Conservation (phyloP, 2,113 vertebrate genomes). For the Neolamprologus devosi region DNA sequence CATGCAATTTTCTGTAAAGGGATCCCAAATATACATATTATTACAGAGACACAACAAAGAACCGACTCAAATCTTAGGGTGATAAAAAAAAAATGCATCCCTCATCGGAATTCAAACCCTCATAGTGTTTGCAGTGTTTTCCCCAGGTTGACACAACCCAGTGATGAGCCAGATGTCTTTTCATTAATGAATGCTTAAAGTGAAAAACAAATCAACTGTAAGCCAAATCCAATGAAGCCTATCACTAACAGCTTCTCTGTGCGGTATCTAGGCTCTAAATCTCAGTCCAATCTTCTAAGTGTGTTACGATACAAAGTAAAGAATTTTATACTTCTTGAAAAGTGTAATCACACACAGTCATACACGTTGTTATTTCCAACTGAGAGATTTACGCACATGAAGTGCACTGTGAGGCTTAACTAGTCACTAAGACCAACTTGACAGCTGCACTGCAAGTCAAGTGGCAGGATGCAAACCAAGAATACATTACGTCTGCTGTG, state of each 20-base stretch:
- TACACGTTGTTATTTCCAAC: background rate
- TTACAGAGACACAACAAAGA: background rate
- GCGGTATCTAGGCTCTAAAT: conserved; percentile 1
- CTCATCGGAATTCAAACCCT: background rate
- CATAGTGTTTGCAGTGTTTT: background rate
- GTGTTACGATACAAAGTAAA: background rate
- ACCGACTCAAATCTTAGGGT: background rate
- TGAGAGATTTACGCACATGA: background rate
- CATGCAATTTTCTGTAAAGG: background rate
- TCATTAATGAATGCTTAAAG: background rate
- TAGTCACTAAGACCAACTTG: background rate
- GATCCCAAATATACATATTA: background rate
- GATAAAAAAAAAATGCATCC: background rate
- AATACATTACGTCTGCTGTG: background rate
- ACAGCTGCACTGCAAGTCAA: background rate
- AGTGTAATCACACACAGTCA: background rate
- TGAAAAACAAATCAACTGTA: background rate
- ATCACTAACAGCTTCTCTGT: background rate
- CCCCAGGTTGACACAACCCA: background rate
- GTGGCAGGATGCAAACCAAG: background rate
- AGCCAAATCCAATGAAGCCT: background rate
- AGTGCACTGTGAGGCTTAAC: background rate
- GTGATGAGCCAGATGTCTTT: background rate
- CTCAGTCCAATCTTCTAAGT: background rate
- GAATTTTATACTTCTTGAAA: background rate